Evolutionary conservation across 2,797 vertebrate species (phyloP).

Genomic region (Spinus pinus): DNA sequence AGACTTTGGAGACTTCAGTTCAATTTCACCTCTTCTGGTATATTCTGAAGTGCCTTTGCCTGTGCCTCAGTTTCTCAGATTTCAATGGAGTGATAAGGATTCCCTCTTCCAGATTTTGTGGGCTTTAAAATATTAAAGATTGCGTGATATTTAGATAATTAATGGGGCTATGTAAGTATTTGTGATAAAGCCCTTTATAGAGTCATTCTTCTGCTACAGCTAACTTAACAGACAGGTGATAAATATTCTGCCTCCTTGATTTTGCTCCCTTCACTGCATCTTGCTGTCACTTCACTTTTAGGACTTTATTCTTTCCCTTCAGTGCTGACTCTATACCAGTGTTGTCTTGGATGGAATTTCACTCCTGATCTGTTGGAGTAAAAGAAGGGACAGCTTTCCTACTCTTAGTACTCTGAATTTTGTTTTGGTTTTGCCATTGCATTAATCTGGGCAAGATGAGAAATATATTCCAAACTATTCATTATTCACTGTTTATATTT

Average conservation of each 20-base stretch:
- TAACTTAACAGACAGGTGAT: not conserved
- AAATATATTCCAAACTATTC: constrained; percentile 16
- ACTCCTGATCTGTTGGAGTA: not conserved
- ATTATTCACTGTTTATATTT: not conserved
- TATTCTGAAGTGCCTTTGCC: not conserved
- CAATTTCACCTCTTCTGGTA: not conserved
- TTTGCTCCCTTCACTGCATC: not conserved
- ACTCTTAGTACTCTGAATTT: not conserved
- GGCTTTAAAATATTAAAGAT: not conserved
- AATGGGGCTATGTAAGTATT: not conserved
- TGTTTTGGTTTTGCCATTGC: not conserved
- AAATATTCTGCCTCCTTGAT: not conserved
- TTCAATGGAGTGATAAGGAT: not conserved
- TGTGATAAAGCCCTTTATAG: not conserved
- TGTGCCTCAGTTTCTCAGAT: not conserved
- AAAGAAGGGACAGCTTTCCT: not conserved
- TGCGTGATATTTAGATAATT: not conserved
- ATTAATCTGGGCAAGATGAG: constrained; percentile 2
- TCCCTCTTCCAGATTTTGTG: not conserved
- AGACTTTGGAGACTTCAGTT: not conserved
- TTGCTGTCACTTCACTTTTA: not conserved
- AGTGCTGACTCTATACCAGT: not conserved
- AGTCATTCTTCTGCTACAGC: not conserved
- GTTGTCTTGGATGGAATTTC: not conserved
- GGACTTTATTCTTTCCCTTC: not conserved